Evolutionary conservation across 1,140 invertebrate genomes (phyloP), one percentile per base, ranked within the genome.

Genomic region (Aleiodes sp.): DNA sequence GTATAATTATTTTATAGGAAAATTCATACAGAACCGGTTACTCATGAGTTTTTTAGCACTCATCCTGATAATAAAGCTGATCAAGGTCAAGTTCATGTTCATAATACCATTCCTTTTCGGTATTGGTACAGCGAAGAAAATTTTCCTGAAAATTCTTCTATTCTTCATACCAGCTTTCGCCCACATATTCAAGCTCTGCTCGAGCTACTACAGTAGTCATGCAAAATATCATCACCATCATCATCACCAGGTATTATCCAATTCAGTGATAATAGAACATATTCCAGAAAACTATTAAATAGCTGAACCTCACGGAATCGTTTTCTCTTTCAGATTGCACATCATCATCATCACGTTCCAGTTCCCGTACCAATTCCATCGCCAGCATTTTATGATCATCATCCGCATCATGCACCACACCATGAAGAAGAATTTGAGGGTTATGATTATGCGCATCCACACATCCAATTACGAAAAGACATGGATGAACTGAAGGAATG

Each of bases 121-220:
- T 1, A 89, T 93, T 3, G 91, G 91, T 1, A 90, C 93, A 0
- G 93, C 93, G 1, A 95, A 95, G 83, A 95, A 94, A 79, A 84
- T 95, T 64, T 88, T 94, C 72, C 84, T 95, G 3, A 94, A 95
- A 76, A 84, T 94, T 29, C 79, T 95, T 16, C 87, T 95, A 1
- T 94, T 94, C 87, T 77, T 95, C 4, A 93, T 94, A 78, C 94
- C 94, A 0, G 92, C 92, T 0, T 84, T 95, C 39, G 90, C 92
- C 59, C 92, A 94, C 78, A 88, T 95, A 70, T 95, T 94, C 86
- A 94, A 94, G 78, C 86, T 94, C 1, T 95, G 94, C 81, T 92
- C 92, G 9, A 93, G 92, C 83, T 94, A 94, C 74, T 92, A 94
- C 67, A 89, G 90, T 62, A 87, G 88, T 72, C 90, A 93, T 68